Evolutionary conservation across 2,888 invertebrate genomes (phyloP).

Genomic region (Cremastinae sp.): DNA sequence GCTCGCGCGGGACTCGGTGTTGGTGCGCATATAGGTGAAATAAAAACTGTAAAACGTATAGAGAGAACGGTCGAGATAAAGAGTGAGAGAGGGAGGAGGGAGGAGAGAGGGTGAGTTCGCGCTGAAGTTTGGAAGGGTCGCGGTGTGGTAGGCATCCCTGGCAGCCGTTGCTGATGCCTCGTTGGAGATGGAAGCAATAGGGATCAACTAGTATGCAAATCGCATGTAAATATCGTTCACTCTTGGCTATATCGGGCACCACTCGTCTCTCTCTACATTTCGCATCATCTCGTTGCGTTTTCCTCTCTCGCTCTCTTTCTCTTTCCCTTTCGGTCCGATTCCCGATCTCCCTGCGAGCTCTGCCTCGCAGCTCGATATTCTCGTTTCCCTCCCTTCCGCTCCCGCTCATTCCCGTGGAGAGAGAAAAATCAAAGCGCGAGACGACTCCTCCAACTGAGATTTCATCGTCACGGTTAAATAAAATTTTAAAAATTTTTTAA

Average conservation of each 20-base stretch:
- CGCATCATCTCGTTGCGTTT: slow-evolving; percentile 59
- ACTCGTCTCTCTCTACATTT: slow-evolving; percentile 68
- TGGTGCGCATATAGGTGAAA: slow-evolving; percentile 43
- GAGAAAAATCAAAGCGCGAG: too few relatives aligned
- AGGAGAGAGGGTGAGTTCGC: slow-evolving; percentile 56
- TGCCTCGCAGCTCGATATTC: too few relatives aligned
- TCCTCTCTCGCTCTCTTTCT: slow-evolving; percentile 53
- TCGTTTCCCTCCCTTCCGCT: background rate
- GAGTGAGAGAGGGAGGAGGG: slow-evolving; percentile 41
- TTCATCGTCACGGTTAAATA: too few relatives aligned
- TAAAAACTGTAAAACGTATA: slow-evolving; percentile 51
- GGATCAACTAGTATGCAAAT: slow-evolving; percentile 81
- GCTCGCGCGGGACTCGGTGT: slow-evolving; percentile 36
- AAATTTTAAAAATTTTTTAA: too few relatives aligned
- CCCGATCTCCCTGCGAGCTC: slow-evolving; percentile 40
- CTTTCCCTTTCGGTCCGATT: slow-evolving; percentile 53
- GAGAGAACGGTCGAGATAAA: slow-evolving; percentile 26
- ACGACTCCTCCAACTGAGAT: too few relatives aligned
- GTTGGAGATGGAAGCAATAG: slow-evolving; percentile 81
- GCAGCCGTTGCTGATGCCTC: slow-evolving; percentile 75
- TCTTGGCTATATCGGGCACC: slow-evolving; percentile 72
- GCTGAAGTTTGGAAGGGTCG: slow-evolving; percentile 51
- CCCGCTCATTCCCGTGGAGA: background rate
- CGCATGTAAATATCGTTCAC: slow-evolving; percentile 80
- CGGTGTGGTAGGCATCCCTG: slow-evolving; percentile 67